These are phyloP conservation scores for Anhinga rufa DNA, from an alignment of 2,113 vertebrate genomes.

Conservation along the genomic window DNA sequence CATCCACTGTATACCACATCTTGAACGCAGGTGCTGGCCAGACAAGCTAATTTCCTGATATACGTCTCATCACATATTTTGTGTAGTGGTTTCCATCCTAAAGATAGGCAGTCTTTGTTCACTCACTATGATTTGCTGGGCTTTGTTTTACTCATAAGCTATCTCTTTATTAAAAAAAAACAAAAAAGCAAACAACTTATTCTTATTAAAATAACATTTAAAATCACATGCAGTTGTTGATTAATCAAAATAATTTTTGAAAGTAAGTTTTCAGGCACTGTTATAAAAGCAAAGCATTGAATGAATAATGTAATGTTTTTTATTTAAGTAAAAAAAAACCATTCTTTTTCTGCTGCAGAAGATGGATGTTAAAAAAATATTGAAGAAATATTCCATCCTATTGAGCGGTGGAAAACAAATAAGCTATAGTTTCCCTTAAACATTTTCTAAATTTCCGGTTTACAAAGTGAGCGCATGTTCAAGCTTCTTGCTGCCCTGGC, in stretches of 20 bases:
- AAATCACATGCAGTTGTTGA: background rate
- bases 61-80: background rate
- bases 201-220: background rate
- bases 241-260: background rate
- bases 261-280: background rate
- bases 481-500: background rate
- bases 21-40: conserved; percentile 29
- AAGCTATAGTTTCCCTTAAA: background rate
- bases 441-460: background rate
- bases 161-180: background rate
- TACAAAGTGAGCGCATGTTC: fast-evolving
- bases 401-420: background rate
- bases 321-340: background rate
- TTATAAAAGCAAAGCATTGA: background rate
- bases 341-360: background rate
- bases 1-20: background rate
- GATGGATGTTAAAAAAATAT: background rate
- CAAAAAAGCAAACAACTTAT: background rate
- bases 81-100: background rate
- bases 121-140: background rate
- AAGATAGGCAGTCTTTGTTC: background rate
- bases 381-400: background rate
- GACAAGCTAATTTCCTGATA: background rate
- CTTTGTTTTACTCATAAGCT: background rate
- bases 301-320: background rate